Evolutionary conservation across 2,113 vertebrate genomes (phyloP), one percentile per base, ranked within the genome.

Genomic region (Condylura cristata): DNA sequence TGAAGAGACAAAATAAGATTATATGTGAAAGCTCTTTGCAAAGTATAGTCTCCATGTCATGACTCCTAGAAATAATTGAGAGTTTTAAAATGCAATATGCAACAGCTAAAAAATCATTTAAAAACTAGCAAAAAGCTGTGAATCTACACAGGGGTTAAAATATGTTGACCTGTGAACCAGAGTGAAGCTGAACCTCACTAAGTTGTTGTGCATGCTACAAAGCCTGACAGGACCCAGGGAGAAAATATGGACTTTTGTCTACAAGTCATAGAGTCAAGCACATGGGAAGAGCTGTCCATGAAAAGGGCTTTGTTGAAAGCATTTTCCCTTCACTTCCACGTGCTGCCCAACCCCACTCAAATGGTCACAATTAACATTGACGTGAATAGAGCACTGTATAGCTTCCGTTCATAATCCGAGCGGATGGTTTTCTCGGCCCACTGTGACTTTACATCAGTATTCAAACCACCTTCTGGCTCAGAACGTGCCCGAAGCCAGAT

Each of bases 261-360:
- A 44, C 39, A 34, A 87, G 89, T 76, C 32, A 1, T 20, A 89
- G 71, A 94, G 86, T 68, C 26, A 32, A 82, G 93, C 56, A 41
- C 85, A 71, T 41, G 24, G 8, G 84, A 76, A 81, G 66, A 76
- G 56, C n/a, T 56, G 56, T 10, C 78, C 80, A 75, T 96, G 95
- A 97, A 97, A 95, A 96, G 96, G 48, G 86, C 96, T 95, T 96
- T 97, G 96, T 91, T 78, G 86, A 51, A 86, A 91, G 86, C 60
- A 0, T 56, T 90, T 70, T 84, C 51, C 75, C 91, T 86, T 51
- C 39, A 79, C 96, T 91, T 94, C 86, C 51, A 94, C 70, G 82
- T 60, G 84, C 94, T 89, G 75, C 79, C 70, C 91, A 70, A 39
- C 81, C 89, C 78, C 80, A 90, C 90, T 96, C 87, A 46, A 95